Evolutionary conservation across 2,888 invertebrate species (phyloP).

Genomic region (Melanchra persicariae): DNA sequence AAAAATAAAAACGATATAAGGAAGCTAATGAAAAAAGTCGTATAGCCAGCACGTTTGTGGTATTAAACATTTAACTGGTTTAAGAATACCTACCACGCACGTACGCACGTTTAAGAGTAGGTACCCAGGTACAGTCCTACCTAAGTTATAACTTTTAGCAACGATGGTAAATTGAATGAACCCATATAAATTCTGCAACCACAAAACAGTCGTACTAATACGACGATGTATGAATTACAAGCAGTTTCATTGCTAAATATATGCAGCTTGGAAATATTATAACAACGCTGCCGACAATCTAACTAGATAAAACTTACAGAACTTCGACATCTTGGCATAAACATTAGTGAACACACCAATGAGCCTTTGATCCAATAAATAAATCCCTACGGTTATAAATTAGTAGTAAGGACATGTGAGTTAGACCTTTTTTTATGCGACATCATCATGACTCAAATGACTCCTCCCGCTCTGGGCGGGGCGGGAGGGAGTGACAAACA

Average conservation of each 20-base stretch:
- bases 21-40: background rate
- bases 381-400: too few species aligned
- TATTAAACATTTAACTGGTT: background rate
- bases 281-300: background rate
- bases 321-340: background rate
- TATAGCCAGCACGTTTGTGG: background rate
- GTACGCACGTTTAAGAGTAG: too few species aligned
- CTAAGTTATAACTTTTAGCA: background rate
- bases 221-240: conserved; percentile 50
- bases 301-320: background rate
- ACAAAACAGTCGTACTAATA: conserved; percentile 18
- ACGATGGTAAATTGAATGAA: conserved; percentile 31
- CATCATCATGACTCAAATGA: too few species aligned
- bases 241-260: conserved; percentile 14
- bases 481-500: too few species aligned
- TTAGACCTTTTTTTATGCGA: too few species aligned
- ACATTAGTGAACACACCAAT: background rate
- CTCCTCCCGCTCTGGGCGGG: too few species aligned
- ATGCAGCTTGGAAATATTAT: conserved; percentile 16
- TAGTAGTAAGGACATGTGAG: too few species aligned
- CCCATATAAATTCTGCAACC: conserved; percentile 42
- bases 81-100: too few species aligned
- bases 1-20: background rate
- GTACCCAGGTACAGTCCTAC: too few species aligned
- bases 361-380: background rate